phyloP scores from a whole-genome alignment of 2,888 invertebrate species.

The Nomada fucata region DNA sequence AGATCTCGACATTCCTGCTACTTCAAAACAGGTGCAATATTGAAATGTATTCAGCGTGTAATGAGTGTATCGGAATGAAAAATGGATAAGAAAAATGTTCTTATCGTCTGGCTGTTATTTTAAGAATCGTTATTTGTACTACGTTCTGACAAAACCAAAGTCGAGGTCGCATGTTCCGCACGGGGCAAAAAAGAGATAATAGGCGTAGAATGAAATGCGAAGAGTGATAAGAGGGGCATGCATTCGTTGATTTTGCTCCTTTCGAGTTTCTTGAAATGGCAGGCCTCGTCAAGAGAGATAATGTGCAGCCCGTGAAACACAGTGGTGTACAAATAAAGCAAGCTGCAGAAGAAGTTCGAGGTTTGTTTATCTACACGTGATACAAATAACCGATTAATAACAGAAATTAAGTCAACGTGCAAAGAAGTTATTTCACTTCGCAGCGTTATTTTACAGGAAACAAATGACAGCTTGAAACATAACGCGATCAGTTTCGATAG shows the following conservation, averaged over 20 bases:
- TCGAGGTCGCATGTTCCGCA: slow-evolving; percentile 72
- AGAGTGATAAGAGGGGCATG: slow-evolving; percentile 70
- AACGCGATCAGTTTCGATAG: no score
- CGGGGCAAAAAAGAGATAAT: slow-evolving; percentile 67
- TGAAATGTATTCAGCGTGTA: background rate
- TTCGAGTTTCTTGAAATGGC: slow-evolving; percentile 78
- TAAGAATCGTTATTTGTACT: slow-evolving; percentile 52
- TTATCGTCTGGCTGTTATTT: slow-evolving; percentile 11
- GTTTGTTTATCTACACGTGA: slow-evolving; percentile 77
- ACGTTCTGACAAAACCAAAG: slow-evolving; percentile 70
- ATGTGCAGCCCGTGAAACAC: slow-evolving; percentile 83
- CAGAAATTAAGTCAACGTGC: no score
- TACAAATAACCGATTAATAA: background rate
- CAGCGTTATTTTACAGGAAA: no score
- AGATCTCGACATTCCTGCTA: no score
- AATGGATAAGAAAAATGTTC: background rate
- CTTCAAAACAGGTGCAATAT: background rate
- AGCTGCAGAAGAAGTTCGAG: slow-evolving; percentile 86
- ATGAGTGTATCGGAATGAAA: background rate
- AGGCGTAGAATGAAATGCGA: slow-evolving; percentile 67
- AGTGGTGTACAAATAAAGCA: slow-evolving; percentile 85
- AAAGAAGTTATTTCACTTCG: no score
- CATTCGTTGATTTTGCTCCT: slow-evolving; percentile 61
- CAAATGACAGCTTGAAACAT: no score
- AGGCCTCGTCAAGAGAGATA: slow-evolving; percentile 81